phyloP scores from a whole-genome alignment of 2,797 vertebrate genomes.

The Falco berigora region DNA sequence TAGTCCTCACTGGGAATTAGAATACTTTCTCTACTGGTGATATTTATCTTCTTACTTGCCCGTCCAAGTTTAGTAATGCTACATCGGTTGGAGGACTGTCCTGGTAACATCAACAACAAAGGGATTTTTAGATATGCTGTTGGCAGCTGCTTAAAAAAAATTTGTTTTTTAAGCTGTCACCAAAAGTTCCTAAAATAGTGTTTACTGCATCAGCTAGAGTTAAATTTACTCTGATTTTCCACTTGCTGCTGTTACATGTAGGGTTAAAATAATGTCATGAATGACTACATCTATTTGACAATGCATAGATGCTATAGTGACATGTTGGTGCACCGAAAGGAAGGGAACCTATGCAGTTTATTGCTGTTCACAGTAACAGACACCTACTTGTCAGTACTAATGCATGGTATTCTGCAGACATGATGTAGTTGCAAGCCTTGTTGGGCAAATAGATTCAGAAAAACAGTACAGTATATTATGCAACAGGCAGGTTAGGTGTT shows the following conservation, averaged over 20 bases:
- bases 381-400: not conserved
- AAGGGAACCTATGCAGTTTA: not conserved
- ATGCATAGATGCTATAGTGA: not conserved
- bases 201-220: not conserved
- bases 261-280: not conserved
- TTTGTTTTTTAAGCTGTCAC: not conserved
- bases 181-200: not conserved
- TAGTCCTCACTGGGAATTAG: not conserved
- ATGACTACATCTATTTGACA: not conserved
- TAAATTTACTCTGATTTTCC: not conserved
- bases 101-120: not conserved
- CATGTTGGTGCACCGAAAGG: not conserved
- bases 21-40: not conserved
- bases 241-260: not conserved
- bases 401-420: not conserved
- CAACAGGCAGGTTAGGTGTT: not conserved
- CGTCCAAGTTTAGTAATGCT: not conserved
- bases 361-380: not conserved
- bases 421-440: rapidly evolving
- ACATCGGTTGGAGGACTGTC: not conserved
- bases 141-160: not conserved
- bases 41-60: not conserved
- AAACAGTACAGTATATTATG: not conserved
- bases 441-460: not conserved
- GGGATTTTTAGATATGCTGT: not conserved